Base-by-base conservation (phyloP, 1,140 invertebrate genomes). In the Helicoverpa zea region DNA sequence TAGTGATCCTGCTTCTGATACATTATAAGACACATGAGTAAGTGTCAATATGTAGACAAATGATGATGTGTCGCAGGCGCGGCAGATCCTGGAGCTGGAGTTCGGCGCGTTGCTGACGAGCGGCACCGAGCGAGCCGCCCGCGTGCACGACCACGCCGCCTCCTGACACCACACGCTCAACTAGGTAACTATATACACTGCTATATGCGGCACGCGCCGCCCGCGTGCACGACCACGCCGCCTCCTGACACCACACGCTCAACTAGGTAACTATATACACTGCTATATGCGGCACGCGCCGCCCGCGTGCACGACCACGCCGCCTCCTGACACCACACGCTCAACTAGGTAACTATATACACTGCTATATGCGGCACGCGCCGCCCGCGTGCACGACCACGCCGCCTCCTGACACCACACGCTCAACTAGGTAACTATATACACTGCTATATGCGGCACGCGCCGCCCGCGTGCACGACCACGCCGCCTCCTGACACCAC, bases 41-140 rank as follows among this genome's bases (percentile, higher is more conserved):
- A n/a, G n/a, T 56, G 2, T 3, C 13, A n/a, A 2, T 13, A n/a
- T 64, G 10, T 64, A 43, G 35, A 64, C 30, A 23, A 1, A 1
- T 9, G 0, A 16, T 61, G 1, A 47, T 14, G 0, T 35, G 56
- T 95, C 95, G 12, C 91, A 98, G 98, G 97, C 97, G 88, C 97
- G 98, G 83, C 98, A 98, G 96, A 95, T 98, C 87, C 95, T 99
- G 90, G 98, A 99, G 91, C 96, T 97, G 92, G 98, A 99, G 95
- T 99, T 99, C 94, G 97, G 96, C 87, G 98, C 98, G 94, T 95
- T 99, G 85, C 95, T 99, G 84, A 96, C 97, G 83, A 96, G 97
- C 84, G 98, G 98, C 83, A 99, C 98, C 82, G 98, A 98, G 89
- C 97, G 98, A 96, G 88, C 95, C 95, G 81, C 97, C 96, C 84